Conservation (phyloP, 92 coral and sea anemone genomes). For the Galaxea fascicularis region DNA sequence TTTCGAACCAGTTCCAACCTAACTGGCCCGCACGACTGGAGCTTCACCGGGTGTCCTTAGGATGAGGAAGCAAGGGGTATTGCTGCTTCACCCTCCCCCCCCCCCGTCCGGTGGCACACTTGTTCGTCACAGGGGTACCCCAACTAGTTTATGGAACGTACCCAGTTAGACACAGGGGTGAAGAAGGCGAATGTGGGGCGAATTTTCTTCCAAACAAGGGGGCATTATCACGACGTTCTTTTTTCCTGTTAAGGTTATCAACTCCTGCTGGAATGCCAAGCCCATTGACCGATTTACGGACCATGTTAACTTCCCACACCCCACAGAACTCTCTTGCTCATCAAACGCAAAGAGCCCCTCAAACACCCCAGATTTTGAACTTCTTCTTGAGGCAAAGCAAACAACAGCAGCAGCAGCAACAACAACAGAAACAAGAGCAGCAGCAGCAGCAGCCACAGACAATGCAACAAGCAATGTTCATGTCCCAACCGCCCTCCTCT, state of each 20-base stretch:
- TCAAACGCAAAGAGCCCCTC: slow-evolving; percentile 30
- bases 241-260: slow-evolving; percentile 32
- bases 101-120: too few relatives aligned
- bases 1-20: too few relatives aligned
- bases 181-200: too few relatives aligned
- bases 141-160: too few relatives aligned
- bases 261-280: slow-evolving; percentile 43
- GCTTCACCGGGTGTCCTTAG: too few relatives aligned
- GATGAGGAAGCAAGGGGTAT: too few relatives aligned
- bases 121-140: too few relatives aligned
- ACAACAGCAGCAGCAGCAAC: slow-evolving; percentile 69
- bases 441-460: slow-evolving; percentile 79
- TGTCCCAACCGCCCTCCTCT: slow-evolving; percentile 43
- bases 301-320: slow-evolving; percentile 48
- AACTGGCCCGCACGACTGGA: too few relatives aligned
- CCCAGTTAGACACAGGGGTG: too few relatives aligned
- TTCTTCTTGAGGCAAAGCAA: slow-evolving; percentile 38
- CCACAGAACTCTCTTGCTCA: slow-evolving; percentile 37
- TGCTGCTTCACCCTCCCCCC: too few relatives aligned
- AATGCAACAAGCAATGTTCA: slow-evolving; percentile 58
- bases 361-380: slow-evolving; percentile 24
- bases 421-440: slow-evolving; percentile 71
- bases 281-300: slow-evolving; percentile 63
- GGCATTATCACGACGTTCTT: too few relatives aligned
- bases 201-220: too few relatives aligned